Evolutionary conservation across 2,797 vertebrate genomes (phyloP), one percentile per base, ranked within the genome.

Genomic region (Tympanoctomys barrerae): DNA sequence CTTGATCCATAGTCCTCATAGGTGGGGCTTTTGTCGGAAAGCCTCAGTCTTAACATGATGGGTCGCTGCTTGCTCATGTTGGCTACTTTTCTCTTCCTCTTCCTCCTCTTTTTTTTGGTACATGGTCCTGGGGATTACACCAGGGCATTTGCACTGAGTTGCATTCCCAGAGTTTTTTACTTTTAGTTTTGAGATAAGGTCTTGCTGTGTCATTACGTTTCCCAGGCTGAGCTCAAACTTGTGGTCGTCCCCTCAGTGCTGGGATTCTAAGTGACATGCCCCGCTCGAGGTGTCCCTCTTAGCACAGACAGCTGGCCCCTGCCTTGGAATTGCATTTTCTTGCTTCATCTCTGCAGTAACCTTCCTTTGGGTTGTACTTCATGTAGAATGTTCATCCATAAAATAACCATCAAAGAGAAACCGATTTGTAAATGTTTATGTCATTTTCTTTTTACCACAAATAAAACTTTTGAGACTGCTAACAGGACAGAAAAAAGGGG

Each of bases 391-490:
- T 85, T 61, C 61, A 70, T n/a, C n/a, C 14, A 1, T 84, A 86
- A 88, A 71, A 31, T 42, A 62, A 57, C 26, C 2, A 22, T 33
- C 81, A 85, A 46, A 87, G 66, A 39, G 52, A 79, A 89, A 66
- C 6, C 81, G 73, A 90, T 71, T 39, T 82, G 78, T n/a, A 86
- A 42, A 79, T 24, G 14, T 87, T 89, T 70, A 6, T 57, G 26
- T 78, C 52, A 22, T 62, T 95, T 90, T 78, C 13, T 66, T 39
- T 92, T 21, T 61, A 39, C 89, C 36, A 36, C 19, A 91, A n/a
- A 46, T 91, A 36, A 84, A 39, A 52, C 39, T 52, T 84, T 68
- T 52, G 66, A 36, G 62, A 57, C 33, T 86, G 96, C 36, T 94
- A 78, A 89, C 36, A 75, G 79, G 75, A 89, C 13, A 46, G 78